phyloP scores from a whole-genome alignment of 2,888 invertebrate species.

The Rhamnusium bicolor region DNA sequence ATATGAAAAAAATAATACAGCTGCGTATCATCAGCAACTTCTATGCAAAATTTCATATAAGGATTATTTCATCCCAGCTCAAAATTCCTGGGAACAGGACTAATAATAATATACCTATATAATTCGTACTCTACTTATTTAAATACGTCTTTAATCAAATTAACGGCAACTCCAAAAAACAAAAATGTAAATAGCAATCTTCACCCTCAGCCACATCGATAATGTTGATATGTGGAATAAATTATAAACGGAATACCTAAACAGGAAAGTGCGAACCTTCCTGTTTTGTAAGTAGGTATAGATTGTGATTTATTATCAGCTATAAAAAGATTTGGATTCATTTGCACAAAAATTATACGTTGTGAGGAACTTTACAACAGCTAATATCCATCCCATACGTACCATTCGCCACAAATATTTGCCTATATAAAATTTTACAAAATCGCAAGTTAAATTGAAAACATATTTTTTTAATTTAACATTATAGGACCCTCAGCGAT shows the following conservation, averaged over 20 bases:
- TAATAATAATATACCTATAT: no score
- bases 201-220: background rate
- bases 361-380: background rate
- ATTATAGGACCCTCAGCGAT: background rate
- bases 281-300: background rate
- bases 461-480: background rate
- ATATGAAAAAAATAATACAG: no score
- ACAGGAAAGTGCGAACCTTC: background rate
- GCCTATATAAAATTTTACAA: background rate
- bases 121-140: no score
- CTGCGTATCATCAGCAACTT: no score
- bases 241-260: background rate
- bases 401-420: background rate
- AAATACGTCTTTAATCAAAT: no score
- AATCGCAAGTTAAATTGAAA: background rate
- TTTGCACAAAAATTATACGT: background rate
- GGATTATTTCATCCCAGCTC: no score
- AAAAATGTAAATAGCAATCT: background rate
- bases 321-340: background rate
- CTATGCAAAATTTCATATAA: no score
- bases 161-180: background rate
- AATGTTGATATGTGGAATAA: background rate
- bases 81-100: no score
- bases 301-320: background rate
- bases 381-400: background rate